Percentiles rank a stretch among this genome's conserved stretches.
These are phyloP conservation scores for Peromyscus eremicus DNA, from an alignment of 2,797 vertebrate genomes.

Conservation along the genomic window DNA sequence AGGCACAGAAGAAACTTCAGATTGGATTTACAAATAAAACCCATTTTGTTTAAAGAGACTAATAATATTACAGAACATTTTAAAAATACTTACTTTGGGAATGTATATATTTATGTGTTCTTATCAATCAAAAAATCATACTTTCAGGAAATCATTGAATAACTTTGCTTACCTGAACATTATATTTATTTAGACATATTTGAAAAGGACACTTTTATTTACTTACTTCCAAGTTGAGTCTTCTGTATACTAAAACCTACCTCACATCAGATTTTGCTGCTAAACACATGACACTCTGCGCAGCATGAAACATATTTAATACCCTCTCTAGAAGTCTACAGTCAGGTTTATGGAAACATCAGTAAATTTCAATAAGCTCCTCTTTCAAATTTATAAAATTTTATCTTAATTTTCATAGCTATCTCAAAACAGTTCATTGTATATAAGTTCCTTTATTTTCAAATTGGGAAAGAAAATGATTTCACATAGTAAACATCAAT, in stretches of 20 bases:
- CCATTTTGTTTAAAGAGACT: background rate
- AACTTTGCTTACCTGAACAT: background rate
- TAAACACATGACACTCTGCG: background rate
- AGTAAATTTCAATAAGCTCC: background rate
- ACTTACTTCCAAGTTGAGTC: background rate
- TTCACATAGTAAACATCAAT: background rate
- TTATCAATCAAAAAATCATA: background rate
- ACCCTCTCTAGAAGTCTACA: background rate
- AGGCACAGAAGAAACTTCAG: background rate
- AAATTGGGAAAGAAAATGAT: background rate
- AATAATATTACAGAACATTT: background rate
- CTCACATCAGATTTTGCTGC: background rate
- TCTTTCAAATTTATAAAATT: background rate
- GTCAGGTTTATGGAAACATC: background rate
- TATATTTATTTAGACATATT: background rate
- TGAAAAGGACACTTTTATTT: background rate
- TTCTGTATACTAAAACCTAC: background rate
- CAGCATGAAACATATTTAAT: background rate
- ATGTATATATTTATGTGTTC: background rate
- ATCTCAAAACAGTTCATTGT: background rate
- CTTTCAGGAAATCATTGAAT: background rate
- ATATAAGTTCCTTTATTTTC: background rate
- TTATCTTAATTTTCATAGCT: conserved; percentile 21
- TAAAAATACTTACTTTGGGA: background rate
- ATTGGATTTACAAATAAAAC: background rate